Conservation (phyloP, 2,797 vertebrate species). For the Crenuchus spilurus region DNA sequence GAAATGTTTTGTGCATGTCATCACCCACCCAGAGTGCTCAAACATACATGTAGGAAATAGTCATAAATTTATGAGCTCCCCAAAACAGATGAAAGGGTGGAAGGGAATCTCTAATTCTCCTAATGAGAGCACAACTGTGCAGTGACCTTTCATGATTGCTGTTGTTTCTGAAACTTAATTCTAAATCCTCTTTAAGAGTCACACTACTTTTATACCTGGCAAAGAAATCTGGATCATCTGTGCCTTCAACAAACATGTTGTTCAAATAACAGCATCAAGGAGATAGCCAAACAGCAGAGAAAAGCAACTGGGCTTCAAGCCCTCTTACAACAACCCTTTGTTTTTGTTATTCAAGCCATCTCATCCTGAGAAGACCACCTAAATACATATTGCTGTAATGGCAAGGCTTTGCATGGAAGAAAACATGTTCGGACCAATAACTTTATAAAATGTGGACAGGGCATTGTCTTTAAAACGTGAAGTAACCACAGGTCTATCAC, state of each 20-base stretch:
- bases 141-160: neutral
- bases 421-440: too few relatives aligned
- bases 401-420: neutral
- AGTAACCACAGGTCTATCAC: too few relatives aligned
- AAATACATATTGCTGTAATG: neutral
- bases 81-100: conserved; percentile 8
- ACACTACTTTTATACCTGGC: neutral
- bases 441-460: too few relatives aligned
- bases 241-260: conserved; percentile 4
- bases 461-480: too few relatives aligned
- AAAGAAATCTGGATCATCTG: conserved; percentile 14
- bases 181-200: conserved; percentile 23
- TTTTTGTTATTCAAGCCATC: neutral
- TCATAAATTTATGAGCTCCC: conserved; percentile 47
- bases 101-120: conserved; percentile 11
- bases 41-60: conserved; percentile 38
- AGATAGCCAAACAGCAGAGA: neutral
- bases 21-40: conserved; percentile 29
- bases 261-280: conserved; percentile 20
- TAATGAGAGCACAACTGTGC: conserved; percentile 3
- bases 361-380: neutral
- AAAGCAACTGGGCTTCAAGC: neutral
- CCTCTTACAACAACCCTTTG: neutral
- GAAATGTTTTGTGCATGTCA: conserved; percentile 61
- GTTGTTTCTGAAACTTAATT: neutral